phyloP scores from a whole-genome alignment of 1,140 invertebrate species.

The Lepidurus couesii region DNA sequence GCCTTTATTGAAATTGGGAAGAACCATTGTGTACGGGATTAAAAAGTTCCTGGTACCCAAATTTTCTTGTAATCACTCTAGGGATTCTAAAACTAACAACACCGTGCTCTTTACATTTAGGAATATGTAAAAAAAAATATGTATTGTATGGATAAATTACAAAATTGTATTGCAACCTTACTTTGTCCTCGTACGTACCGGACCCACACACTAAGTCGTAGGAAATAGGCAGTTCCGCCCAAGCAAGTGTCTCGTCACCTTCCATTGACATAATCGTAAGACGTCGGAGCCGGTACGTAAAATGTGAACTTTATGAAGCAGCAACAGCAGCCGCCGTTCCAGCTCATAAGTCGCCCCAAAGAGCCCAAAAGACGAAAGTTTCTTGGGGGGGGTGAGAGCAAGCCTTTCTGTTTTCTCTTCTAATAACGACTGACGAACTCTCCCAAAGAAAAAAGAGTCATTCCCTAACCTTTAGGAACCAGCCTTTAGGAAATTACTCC shows the following conservation, averaged over 20 bases:
- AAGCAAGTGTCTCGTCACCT: conserved; percentile 21
- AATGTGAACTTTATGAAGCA: neutral
- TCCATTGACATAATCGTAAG: conserved; percentile 15
- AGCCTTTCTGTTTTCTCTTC: neutral
- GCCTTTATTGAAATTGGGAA: too few species aligned
- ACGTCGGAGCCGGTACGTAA: conserved; percentile 20
- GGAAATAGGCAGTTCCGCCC: conserved; percentile 12
- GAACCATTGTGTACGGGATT: too few species aligned
- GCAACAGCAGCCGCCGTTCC: conserved; percentile 20
- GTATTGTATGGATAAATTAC: too few species aligned
- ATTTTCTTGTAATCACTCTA: too few species aligned
- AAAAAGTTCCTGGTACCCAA: too few species aligned
- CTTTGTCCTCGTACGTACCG: too few species aligned
- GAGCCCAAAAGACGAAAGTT: neutral
- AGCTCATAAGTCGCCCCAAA: conserved; percentile 6
- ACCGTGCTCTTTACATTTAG: too few species aligned
- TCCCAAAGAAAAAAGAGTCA: neutral
- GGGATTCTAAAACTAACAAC: too few species aligned
- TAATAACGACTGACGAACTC: neutral
- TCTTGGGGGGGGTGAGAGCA: neutral
- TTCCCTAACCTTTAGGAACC: neutral
- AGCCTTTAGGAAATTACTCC: neutral
- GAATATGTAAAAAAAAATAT: too few species aligned
- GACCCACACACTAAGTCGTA: too few species aligned
- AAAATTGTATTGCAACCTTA: too few species aligned